These are phyloP conservation scores for Notodonta ziczac DNA, from an alignment of 2,888 invertebrate species.

Conservation along the genomic window DNA sequence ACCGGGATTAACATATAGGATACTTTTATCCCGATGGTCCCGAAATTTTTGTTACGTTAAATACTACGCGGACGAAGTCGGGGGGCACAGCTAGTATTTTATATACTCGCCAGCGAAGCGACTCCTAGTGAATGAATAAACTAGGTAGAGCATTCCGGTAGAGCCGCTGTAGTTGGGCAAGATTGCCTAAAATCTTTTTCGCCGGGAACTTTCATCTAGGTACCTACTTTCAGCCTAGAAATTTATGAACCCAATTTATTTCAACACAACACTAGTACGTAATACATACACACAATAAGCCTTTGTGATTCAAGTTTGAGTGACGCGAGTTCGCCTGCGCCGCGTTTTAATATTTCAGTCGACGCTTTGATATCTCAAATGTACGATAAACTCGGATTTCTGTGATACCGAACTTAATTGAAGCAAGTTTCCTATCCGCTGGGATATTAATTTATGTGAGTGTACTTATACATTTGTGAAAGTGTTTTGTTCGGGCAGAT, in stretches of 20 bases:
- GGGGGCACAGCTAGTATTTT: too few species aligned
- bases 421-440: not conserved
- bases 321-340: conserved; percentile 35
- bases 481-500: not conserved
- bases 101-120: too few species aligned
- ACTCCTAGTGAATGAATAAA: too few species aligned
- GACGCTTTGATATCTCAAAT: conserved; percentile 31
- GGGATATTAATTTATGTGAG: not conserved
- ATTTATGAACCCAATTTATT: not conserved
- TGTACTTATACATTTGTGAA: not conserved
- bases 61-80: too few species aligned
- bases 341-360: conserved; percentile 43
- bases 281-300: conserved; percentile 15
- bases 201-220: not conserved
- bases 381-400: conserved; percentile 6
- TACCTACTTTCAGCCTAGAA: not conserved
- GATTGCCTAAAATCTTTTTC: not conserved
- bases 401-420: not conserved
- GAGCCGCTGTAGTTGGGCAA: too few species aligned
- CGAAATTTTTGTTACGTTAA: too few species aligned
- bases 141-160: too few species aligned
- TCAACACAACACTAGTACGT: not conserved
- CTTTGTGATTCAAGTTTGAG: conserved; percentile 36
- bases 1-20: too few species aligned
- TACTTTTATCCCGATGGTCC: too few species aligned